Base-by-base conservation (phyloP, 2,113 vertebrate genomes). In the Podiceps cristatus region DNA sequence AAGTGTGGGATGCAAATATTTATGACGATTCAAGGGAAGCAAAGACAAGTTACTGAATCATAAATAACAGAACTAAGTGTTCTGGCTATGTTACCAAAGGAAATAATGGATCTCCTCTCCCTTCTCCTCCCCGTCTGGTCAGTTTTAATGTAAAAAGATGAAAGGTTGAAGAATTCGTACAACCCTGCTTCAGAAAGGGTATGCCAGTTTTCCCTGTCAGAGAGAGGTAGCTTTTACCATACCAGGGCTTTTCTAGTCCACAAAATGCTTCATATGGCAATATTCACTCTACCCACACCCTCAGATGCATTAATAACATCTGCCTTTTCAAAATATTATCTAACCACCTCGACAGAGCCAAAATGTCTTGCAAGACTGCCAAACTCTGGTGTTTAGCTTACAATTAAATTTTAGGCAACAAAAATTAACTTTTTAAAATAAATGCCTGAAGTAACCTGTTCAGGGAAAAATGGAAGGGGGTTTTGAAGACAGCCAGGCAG, bases 111-210 rank as follows among this genome's bases (percentile, higher is more conserved):
- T 35, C 2, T 62, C 2, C 1, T 9, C 5, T 56, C 2, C 1
- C 35, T 19, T 8, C 4, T 31, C 22, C 19, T 52, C 3, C 5
- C 14, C 11, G 18, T 16, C 13, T 29, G 4, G 17, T 73, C 12
- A 58, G 5, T 42, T 63, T 53, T 55, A 35, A 79, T 55, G 7
- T 1, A 75, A 78, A 86, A 71, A 71, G 4, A 33, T 25, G 20
- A 75, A 88, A 58, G 55, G 13, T 5, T 68, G n/a, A 67, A 74
- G 20, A 82, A 68, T 53, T 45, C 29, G 44, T 59, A 37, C 11
- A 64, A 76, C 1, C 2, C 3, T 42, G 6, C 19, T 76, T 78
- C 28, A n/a, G 19, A 31, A 63, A 4, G 1, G 1, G 1, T n/a
- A 35, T 23, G 7, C 7, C 25, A 42, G 2, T 59, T 78, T 87